Evolutionary conservation across 2,888 invertebrate species (phyloP), one percentile per base, ranked within the genome.

Genomic region (Raillietiella orientalis): DNA sequence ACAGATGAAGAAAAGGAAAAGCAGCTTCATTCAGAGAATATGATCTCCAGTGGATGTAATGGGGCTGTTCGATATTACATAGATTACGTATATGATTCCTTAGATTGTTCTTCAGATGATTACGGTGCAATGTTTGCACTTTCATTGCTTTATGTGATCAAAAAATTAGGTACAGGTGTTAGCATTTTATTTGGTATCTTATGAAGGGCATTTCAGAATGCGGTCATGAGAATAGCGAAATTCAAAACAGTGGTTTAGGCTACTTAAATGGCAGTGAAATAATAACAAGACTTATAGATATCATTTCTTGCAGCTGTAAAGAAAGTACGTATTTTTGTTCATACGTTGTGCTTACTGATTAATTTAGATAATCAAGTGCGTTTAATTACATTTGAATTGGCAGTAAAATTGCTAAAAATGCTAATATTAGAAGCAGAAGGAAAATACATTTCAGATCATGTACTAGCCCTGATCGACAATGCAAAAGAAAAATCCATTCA

Each of bases 1-100:
- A 84, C 84, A 0, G 84, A 84, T 40, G 84, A 87, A 43, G 82
- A 87, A 41, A 87, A 87, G 40, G 66, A 74, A 38, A 59, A 64
- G 30, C 43, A 45, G 30, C 35, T 50, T 27, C 48, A 49, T 14
- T 39, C 43, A 39, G 36, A 16, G 20, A 34, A 36, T 8, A n/a
- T 19, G n/a, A n/a, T 8, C 19, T 19, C 19, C 19, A n/a, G 19
- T 8, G n/a, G 8, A 19, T 6, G 8, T 19, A 8, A 6, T n/a
- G 19, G 19, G 8, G 50, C 52, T 13, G 59, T 52, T 34, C 62
- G 66, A 37, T 71, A 82, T 2, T 87, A 87, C 49, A 52, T 90
- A 34, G 74, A 82, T 44, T 71, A 77, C 4, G 63, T 90, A 25
- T 54, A 84, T 31, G 66, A 69, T 37, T 66, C 79, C 1, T 52